Conservation (phyloP, 92 coral and sea anemone genomes). For the Phymanthus crucifer region DNA sequence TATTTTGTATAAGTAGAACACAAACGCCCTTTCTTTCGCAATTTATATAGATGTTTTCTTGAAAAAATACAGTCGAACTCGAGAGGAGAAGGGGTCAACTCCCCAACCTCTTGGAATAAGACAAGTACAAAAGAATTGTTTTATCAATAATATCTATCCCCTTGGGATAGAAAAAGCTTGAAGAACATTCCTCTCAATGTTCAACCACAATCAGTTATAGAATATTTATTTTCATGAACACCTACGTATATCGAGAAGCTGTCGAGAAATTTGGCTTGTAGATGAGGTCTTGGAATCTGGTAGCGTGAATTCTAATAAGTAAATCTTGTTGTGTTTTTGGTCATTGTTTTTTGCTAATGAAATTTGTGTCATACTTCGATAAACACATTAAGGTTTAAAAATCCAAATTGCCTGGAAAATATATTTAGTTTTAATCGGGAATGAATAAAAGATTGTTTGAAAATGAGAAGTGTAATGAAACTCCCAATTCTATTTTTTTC, state of each 20-base stretch:
- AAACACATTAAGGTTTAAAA: too few relatives aligned
- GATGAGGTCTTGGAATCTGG: background rate
- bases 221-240: background rate
- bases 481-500: too few relatives aligned
- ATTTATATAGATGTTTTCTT: too few relatives aligned
- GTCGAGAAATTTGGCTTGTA: background rate
- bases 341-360: too few relatives aligned
- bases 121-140: background rate
- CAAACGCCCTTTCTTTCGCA: background rate
- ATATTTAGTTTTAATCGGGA: too few relatives aligned
- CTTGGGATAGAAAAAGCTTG: background rate
- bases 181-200: background rate
- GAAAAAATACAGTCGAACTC: too few relatives aligned
- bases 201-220: background rate
- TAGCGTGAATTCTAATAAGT: background rate
- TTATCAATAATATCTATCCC: background rate
- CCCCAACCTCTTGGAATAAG: background rate
- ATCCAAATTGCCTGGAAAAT: too few relatives aligned
- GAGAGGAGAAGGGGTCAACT: too few relatives aligned
- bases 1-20: background rate
- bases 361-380: too few relatives aligned
- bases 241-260: background rate
- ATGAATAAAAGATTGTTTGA: too few relatives aligned
- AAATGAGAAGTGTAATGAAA: too few relatives aligned
- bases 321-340: background rate